Percentiles rank a stretch among this genome's conserved stretches.
Evolutionary conservation across 2,797 vertebrate genomes (phyloP).

Genomic region (Numenius phaeopus): DNA sequence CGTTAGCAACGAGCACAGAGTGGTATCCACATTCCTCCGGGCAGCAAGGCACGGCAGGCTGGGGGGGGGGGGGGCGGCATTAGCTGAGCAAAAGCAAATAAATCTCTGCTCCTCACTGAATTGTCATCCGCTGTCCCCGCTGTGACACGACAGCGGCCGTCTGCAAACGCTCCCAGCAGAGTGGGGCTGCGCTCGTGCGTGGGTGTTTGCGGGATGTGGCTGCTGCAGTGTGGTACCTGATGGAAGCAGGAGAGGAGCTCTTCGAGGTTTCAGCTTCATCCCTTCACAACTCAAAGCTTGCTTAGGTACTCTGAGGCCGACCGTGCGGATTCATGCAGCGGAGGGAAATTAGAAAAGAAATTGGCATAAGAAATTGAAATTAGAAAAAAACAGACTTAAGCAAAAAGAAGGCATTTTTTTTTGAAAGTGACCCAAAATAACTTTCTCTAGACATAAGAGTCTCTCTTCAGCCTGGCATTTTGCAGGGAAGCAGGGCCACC

Average conservation of each 20-base stretch:
- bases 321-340: not conserved
- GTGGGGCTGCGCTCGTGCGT: fast-evolving
- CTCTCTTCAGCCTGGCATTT: not conserved
- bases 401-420: not conserved
- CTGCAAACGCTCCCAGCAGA: not conserved
- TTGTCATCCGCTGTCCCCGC: not conserved
- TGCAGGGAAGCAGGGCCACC: not conserved
- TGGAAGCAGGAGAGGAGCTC: not conserved
- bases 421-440: not conserved
- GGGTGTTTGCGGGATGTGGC: not conserved
- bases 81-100: not conserved
- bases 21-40: not conserved
- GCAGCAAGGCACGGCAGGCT: not conserved
- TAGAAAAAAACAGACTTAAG: not conserved
- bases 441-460: not conserved
- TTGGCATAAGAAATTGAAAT: not conserved
- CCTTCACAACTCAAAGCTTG: not conserved
- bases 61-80: fast-evolving
- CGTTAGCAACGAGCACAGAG: fast-evolving
- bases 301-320: not conserved
- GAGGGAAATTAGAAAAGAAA: not conserved
- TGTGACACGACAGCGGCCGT: fast-evolving
- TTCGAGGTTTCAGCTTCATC: not conserved
- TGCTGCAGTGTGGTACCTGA: not conserved
- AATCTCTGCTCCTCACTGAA: not conserved